Evolutionary conservation across 2,888 invertebrate genomes (phyloP).

Genomic region (Drosophila vallismaia): DNA sequence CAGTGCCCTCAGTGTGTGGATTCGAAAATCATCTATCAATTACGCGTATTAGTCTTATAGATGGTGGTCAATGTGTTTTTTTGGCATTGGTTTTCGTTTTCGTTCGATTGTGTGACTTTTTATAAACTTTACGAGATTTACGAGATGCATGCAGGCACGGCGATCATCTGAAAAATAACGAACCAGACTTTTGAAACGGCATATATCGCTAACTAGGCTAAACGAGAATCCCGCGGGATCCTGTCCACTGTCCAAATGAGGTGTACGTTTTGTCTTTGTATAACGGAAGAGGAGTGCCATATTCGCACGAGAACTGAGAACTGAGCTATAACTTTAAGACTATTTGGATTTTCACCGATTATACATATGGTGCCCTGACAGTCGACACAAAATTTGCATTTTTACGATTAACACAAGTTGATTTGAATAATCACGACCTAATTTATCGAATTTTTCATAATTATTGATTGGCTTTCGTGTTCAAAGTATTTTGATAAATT

Average conservation of each 20-base stretch:
- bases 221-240: constrained; percentile 9
- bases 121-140: constrained; percentile 66
- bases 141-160: constrained; percentile 75
- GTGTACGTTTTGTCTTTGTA: constrained; percentile 3
- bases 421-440: background rate
- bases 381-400: background rate
- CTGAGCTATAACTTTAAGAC: too few relatives aligned
- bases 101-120: constrained; percentile 9
- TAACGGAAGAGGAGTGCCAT: background rate
- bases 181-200: constrained; percentile 59
- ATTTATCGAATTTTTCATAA: background rate
- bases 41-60: constrained; percentile 37
- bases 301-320: background rate
- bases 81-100: constrained; percentile 59
- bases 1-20: constrained; percentile 1
- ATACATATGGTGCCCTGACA: background rate
- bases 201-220: constrained; percentile 24
- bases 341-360: too few relatives aligned
- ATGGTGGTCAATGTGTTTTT: constrained; percentile 63
- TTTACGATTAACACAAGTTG: too few relatives aligned
- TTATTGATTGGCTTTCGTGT: too few relatives aligned
- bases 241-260: constrained; percentile 7
- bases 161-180: constrained; percentile 75
- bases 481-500: too few relatives aligned
- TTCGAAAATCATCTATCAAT: constrained; percentile 3